Conservation (phyloP, 2,797 vertebrate species). For the Parambassis ranga region DNA sequence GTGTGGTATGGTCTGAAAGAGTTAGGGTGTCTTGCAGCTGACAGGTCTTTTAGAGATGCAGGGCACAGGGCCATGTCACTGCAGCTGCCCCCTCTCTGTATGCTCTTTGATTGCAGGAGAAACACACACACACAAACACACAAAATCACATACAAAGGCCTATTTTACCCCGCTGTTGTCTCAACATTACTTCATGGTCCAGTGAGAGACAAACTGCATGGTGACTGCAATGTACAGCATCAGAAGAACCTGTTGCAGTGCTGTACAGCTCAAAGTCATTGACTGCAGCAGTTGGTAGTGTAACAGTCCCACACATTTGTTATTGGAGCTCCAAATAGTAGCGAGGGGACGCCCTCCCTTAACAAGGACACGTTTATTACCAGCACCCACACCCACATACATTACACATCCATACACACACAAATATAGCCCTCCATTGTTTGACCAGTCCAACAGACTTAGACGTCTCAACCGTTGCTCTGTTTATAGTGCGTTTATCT, state of each 20-base stretch:
- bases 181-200: constrained; percentile 28
- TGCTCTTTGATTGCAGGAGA: constrained; percentile 75
- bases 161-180: constrained; percentile 57
- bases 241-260: neutral
- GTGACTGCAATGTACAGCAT: constrained; percentile 12
- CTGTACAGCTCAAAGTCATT: neutral
- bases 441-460: constrained; percentile 64
- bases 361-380: constrained; percentile 17
- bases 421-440: constrained; percentile 64
- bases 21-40: constrained; percentile 69
- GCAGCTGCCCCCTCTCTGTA: constrained; percentile 82
- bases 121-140: constrained; percentile 23
- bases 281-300: constrained; percentile 16
- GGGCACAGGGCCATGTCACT: constrained; percentile 75
- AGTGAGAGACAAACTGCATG: constrained; percentile 28
- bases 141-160: constrained; percentile 47
- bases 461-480: constrained; percentile 56
- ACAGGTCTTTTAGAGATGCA: constrained; percentile 69
- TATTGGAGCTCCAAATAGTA: constrained; percentile 29
- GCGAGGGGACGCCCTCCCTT: neutral
- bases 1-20: constrained; percentile 24
- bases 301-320: constrained; percentile 35
- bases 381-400: constrained; percentile 31
- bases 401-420: constrained; percentile 13
- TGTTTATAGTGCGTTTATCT: constrained; percentile 69